Conservation (phyloP, 2,888 invertebrate genomes). For the Drosophila sordidula region DNA sequence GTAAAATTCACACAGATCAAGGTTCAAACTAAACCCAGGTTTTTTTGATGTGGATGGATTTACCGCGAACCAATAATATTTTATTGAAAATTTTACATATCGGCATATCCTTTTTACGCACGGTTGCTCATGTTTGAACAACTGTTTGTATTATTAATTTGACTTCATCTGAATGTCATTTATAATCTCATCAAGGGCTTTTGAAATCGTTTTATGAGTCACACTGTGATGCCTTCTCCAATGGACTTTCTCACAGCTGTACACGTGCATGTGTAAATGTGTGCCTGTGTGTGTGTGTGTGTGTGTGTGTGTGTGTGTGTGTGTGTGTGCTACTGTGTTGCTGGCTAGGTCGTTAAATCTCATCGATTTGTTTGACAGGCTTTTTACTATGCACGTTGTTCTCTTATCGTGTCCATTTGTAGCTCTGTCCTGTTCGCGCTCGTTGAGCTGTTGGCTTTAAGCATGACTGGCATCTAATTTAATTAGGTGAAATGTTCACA, state of each 20-base stretch:
- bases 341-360: slow-evolving; percentile 42
- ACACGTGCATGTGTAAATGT: neutral
- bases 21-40: no score
- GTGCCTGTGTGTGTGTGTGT: neutral
- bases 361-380: slow-evolving; percentile 77
- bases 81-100: neutral
- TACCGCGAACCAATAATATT: no score
- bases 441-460: slow-evolving; percentile 38
- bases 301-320: slow-evolving; percentile 2
- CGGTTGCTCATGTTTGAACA: neutral
- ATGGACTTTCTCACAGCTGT: slow-evolving; percentile 32
- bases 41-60: no score
- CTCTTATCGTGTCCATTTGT: slow-evolving; percentile 1
- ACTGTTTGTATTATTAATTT: neutral
- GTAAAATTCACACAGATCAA: no score
- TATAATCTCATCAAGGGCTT: slow-evolving; percentile 15
- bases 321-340: slow-evolving; percentile 20
- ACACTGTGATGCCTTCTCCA: slow-evolving; percentile 19
- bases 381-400: slow-evolving; percentile 53
- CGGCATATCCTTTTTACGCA: neutral
- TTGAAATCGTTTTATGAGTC: slow-evolving; percentile 32
- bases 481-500: slow-evolving; percentile 75
- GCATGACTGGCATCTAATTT: slow-evolving; percentile 75
- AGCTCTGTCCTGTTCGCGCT: slow-evolving; percentile 4
- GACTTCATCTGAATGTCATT: neutral